Evolutionary conservation across 1,140 invertebrate genomes (phyloP), one percentile per base, ranked within the genome.

Genomic region (Druon quercuslanigerum): DNA sequence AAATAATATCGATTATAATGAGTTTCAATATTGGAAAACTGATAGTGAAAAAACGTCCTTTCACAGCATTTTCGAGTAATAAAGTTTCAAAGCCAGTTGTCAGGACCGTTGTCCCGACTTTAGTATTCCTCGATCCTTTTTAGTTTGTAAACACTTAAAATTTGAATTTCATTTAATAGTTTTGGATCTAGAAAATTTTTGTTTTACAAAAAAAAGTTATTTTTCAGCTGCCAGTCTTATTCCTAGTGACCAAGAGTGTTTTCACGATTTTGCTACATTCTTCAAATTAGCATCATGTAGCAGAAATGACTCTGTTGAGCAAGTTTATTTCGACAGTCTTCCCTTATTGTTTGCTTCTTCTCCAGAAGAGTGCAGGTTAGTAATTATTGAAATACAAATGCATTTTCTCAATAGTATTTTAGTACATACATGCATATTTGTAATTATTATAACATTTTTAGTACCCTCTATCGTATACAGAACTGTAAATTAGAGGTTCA

Each of bases 321-420:
- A 66, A 14, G 33, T n/a, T 40, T 66, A 46, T 16, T 66, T 66
- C 8, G 25, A 66, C 4, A 40, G 25, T 66, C 25, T 66, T n/a
- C 60, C 60, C 8, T 40, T 66, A 66, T 40, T 66, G 7, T 66
- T n/a, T 40, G 40, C 40, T 66, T 40, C 60, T n/a, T 66, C 60
- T 7, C 60, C 60, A n/a, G 60, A 66, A 16, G 60, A 66, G n/a
- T 66, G 60, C 25, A 46, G 40, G 60, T 66, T 66, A 40, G 60
- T 66, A n/a, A 40, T n/a, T 66, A 7, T 13, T 33, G 0, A 0
- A 25, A 33, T 20, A 20, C 25, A 20, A 20, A 12, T 25, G 0
- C 6, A 57, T 0, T 19, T 20, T 17, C 9, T 17, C 8, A 56
- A 8, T 56, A 8, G 0, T 20, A 25, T 12, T 20, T 2, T 17